phyloP scores from a whole-genome alignment of 2,888 invertebrate species.

The Aelia acuminata region DNA sequence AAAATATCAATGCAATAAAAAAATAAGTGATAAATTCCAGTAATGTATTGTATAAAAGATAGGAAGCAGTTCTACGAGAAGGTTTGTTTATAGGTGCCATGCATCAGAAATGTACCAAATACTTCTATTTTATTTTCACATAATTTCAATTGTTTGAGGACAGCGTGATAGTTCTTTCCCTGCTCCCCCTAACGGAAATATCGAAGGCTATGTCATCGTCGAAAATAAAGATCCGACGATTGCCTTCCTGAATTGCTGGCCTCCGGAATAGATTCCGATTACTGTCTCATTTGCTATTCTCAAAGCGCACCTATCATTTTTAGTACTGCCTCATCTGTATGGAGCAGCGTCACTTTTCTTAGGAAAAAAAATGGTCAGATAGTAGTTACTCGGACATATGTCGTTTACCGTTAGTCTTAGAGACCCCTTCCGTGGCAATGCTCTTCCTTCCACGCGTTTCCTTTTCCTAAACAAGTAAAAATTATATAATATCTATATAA shows the following conservation, averaged over 20 bases:
- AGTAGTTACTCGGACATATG: conserved; percentile 8
- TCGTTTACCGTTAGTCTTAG: not conserved
- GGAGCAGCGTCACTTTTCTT: not conserved
- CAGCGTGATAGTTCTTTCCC: not conserved
- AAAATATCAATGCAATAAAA: too few relatives aligned
- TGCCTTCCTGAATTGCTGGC: conserved; percentile 5
- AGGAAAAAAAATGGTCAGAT: not conserved
- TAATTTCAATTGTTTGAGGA: not conserved
- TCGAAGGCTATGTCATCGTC: conserved; percentile 26
- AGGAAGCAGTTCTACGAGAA: too few relatives aligned
- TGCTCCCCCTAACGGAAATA: not conserved
- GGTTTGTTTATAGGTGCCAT: too few relatives aligned
- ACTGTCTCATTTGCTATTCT: conserved; percentile 37
- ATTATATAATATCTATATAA: too few relatives aligned
- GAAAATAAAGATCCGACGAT: not conserved
- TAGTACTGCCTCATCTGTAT: conserved; percentile 36
- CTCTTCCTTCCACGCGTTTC: not conserved
- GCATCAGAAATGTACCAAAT: too few relatives aligned
- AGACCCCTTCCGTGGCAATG: not conserved
- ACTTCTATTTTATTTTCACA: too few relatives aligned
- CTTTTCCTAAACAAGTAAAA: not conserved
- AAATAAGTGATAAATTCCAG: too few relatives aligned
- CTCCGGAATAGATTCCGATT: conserved; percentile 19
- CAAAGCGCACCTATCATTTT: conserved; percentile 9
- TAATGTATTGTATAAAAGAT: too few relatives aligned